Percentiles rank a stretch among this genome's conserved stretches.
phyloP scores from a whole-genome alignment of 2,113 vertebrate genomes.

The Neogale vison region DNA sequence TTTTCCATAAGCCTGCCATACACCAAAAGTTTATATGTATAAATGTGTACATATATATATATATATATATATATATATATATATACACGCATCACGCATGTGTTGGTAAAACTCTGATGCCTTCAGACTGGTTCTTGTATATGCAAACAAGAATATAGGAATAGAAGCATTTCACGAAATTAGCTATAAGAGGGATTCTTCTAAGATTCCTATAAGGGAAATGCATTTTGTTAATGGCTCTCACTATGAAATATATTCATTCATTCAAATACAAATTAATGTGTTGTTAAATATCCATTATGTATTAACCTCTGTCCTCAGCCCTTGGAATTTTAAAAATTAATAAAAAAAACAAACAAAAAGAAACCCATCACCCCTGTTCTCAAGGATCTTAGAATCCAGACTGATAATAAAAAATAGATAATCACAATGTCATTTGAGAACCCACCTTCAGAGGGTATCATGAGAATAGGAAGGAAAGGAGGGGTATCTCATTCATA shows the following conservation, averaged over 20 bases:
- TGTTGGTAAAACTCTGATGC: neutral
- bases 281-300: neutral
- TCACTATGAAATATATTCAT: conserved; percentile 15
- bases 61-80: neutral
- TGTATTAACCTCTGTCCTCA: neutral
- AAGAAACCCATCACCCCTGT: neutral
- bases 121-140: neutral
- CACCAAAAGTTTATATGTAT: neutral
- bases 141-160: neutral
- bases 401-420: neutral
- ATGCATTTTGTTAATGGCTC: neutral
- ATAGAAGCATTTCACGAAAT: neutral
- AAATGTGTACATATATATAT: no score
- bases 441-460: neutral
- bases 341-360: neutral
- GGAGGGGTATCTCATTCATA: neutral
- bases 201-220: conserved; percentile 23
- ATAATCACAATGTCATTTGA: neutral
- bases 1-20: neutral
- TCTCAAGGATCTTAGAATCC: neutral
- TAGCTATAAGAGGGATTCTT: conserved; percentile 26
- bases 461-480: neutral
- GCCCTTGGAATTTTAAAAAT: conserved; percentile 6
- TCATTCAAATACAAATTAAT: conserved; percentile 29
- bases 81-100: no score